Evolutionary conservation across 2,797 vertebrate species (phyloP), one percentile per base, ranked within the genome.

Genomic region (Danionella dracula): DNA sequence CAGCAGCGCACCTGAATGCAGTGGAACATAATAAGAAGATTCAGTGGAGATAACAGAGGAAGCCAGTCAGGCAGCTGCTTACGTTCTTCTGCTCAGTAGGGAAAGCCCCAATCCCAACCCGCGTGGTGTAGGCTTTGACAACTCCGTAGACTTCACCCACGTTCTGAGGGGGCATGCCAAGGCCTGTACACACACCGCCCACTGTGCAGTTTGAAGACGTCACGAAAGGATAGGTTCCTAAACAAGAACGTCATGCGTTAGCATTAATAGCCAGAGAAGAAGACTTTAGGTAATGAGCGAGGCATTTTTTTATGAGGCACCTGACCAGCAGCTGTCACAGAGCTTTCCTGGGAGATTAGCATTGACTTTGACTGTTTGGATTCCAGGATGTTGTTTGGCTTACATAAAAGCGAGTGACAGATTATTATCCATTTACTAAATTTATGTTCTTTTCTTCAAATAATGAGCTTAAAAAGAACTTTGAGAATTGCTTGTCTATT

Each of bases 171-270:
- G 96, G 96, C 92, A 98, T 97, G 37, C 95, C 96, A 71, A 99
- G 84, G 1, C 96, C 96, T 0, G 96, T 99, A 63, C 96, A 98
- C 34, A 99, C 96, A 1, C 96, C 96, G 27, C 96, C 96, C 77
- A 98, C 96, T 0, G 96, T 98, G 81, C 96, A 98, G 87, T 99
- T 99, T 15, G 96, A 99, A 1, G 96, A 99, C 1, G 96, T 99
- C 81, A 99, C 96, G 58, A 98, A 99, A 1, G 96, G 96, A 20
- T 99, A 99, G 0, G 96, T 99, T 16, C 96, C 96, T 98, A 81
- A 80, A 79, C 50, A n/a, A 73, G 2, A 50, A 11, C 23, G 13
- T 13, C 23, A 27, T n/a, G n/a, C n/a, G n/a, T n/a, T n/a, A n/a
- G n/a, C 19, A 16, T 45, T 54, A 20, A 61, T 59, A 38, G 71